phyloP scores from a whole-genome alignment of 2,113 vertebrate species.

The Neoarius graeffei region DNA sequence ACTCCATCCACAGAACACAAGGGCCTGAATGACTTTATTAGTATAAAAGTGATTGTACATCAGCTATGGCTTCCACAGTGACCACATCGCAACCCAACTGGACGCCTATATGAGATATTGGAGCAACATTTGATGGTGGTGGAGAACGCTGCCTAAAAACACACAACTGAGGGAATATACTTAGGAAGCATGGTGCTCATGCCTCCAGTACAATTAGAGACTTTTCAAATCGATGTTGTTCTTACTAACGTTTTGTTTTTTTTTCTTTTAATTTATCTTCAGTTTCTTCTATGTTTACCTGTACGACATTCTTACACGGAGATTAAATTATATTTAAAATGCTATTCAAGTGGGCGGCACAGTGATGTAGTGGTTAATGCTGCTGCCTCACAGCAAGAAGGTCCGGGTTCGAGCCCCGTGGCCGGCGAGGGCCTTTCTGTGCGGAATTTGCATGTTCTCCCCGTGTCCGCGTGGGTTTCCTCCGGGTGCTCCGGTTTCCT shows the following conservation, averaged over 20 bases:
- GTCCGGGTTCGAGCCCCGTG: too few species aligned
- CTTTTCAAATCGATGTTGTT: neutral
- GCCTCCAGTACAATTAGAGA: neutral
- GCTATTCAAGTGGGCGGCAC: neutral
- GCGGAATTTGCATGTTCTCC: too few species aligned
- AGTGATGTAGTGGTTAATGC: too few species aligned
- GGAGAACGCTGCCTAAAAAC: neutral
- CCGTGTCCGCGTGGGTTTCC: too few species aligned
- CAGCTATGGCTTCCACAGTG: neutral
- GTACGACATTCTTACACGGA: neutral
- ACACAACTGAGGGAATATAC: neutral
- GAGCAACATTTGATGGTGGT: neutral
- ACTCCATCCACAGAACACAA: neutral
- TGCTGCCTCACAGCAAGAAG: too few species aligned
- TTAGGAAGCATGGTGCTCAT: neutral
- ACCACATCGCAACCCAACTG: neutral
- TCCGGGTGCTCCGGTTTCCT: too few species aligned
- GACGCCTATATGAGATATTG: neutral
- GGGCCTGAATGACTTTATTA: neutral
- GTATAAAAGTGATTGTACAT: neutral
- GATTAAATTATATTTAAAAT: neutral
- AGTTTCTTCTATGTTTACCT: neutral
- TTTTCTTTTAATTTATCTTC: neutral
- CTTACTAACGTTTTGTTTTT: neutral
- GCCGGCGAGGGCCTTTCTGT: too few species aligned